phyloP scores from a whole-genome alignment of 2,113 vertebrate genomes.

The Naja naja region DNA sequence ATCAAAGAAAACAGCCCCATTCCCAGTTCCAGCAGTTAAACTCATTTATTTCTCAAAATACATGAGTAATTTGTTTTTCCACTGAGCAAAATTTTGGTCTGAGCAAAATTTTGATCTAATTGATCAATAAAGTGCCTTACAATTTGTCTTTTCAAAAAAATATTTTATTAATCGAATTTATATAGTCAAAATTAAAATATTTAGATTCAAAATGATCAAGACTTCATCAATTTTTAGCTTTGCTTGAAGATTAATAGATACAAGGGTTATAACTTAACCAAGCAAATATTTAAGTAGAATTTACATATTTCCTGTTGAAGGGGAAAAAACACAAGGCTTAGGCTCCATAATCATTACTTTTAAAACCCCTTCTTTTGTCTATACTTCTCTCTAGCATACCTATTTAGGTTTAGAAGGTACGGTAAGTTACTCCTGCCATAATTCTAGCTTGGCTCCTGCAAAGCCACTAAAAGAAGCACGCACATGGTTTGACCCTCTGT shows the following conservation, averaged over 20 bases:
- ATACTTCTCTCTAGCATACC: neutral
- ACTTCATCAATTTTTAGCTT: neutral
- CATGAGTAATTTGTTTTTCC: neutral
- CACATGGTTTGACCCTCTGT: constrained; percentile 37
- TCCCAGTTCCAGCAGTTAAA: neutral
- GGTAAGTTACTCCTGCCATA: constrained; percentile 36
- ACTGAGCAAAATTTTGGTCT: accelerated
- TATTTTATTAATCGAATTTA: neutral
- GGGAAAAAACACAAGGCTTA: neutral
- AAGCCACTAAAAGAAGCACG: constrained; percentile 56
- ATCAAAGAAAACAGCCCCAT: neutral
- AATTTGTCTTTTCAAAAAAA: neutral
- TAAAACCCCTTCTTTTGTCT: neutral
- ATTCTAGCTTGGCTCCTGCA: constrained; percentile 48
- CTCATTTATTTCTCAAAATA: neutral
- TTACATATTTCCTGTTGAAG: neutral
- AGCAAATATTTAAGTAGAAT: neutral
- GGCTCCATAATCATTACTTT: neutral
- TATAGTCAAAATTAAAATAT: neutral
- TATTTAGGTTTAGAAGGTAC: neutral
- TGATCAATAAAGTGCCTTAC: neutral
- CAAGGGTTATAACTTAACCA: neutral
- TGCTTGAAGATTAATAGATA: neutral
- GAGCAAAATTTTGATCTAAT: neutral
- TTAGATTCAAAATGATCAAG: neutral